Evolutionary conservation across 2,888 invertebrate species (phyloP).

Genomic region (Ariolimax columbianus): DNA sequence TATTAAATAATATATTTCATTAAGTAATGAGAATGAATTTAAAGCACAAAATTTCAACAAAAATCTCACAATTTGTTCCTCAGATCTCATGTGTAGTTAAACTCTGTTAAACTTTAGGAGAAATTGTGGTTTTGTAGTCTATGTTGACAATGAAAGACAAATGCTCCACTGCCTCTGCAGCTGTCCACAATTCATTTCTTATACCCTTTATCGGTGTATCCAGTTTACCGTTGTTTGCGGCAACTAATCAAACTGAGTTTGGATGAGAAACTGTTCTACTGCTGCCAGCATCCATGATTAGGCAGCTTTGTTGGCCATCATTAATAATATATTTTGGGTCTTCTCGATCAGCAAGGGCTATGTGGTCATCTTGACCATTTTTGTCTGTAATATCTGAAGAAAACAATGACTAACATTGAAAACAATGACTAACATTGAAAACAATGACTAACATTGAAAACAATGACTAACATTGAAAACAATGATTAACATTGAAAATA

Average conservation of each 20-base stretch:
- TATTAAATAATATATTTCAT: too few relatives aligned
- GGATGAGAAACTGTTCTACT: not conserved
- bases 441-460: too few relatives aligned
- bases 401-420: not conserved
- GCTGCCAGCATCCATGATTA: not conserved
- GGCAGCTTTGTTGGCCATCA: not conserved
- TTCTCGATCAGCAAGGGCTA: not conserved
- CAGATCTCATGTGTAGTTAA: too few relatives aligned
- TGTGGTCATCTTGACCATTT: not conserved
- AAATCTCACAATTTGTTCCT: too few relatives aligned
- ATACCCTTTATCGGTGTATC: not conserved
- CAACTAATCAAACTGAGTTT: not conserved
- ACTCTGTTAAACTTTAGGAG: too few relatives aligned
- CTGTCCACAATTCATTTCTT: not conserved
- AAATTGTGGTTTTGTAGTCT: too few relatives aligned
- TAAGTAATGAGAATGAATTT: too few relatives aligned
- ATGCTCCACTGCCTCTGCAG: not conserved
- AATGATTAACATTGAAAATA: too few relatives aligned
- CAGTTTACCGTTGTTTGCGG: not conserved
- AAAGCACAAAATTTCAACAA: too few relatives aligned
- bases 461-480: too few relatives aligned
- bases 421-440: too few relatives aligned
- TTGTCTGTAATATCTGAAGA: not conserved
- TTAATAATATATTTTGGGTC: not conserved
- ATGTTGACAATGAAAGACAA: not conserved